phyloP scores from a whole-genome alignment of 2,888 invertebrate genomes.

The Didymodactylos carnosus region DNA sequence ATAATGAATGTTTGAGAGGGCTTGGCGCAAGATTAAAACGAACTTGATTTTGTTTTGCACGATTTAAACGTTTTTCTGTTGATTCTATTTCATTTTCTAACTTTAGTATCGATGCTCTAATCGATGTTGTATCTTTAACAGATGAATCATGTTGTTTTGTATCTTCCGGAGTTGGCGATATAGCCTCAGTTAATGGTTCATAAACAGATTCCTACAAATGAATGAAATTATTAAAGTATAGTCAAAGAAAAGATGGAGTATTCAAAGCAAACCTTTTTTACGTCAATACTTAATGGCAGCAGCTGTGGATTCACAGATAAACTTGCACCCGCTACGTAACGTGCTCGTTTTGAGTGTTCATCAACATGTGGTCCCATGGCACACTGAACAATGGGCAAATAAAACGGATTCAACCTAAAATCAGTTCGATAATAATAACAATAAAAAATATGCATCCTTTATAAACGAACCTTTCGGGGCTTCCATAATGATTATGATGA shows the following conservation, averaged over 20 bases:
- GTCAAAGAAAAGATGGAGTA: neutral
- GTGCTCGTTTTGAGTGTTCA: neutral
- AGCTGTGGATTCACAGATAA: too few relatives aligned
- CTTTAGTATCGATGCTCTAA: constrained; percentile 59
- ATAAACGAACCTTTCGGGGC: neutral
- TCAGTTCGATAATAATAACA: neutral
- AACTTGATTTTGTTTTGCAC: constrained; percentile 57
- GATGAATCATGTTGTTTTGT: constrained; percentile 22
- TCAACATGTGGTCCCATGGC: neutral
- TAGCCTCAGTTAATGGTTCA: constrained; percentile 69
- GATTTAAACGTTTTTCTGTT: constrained; percentile 60
- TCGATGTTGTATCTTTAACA: constrained; percentile 42
- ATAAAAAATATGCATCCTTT: neutral
- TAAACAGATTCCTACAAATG: constrained; percentile 34
- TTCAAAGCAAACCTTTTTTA: neutral
- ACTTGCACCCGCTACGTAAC: too few relatives aligned
- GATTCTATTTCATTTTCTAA: constrained; percentile 78
- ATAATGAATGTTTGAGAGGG: neutral
- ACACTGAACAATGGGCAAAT: neutral
- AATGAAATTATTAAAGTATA: neutral
- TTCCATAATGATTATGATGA: neutral
- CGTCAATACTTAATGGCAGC: neutral
- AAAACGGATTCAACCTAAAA: too few relatives aligned
- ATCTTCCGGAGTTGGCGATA: constrained; percentile 56
- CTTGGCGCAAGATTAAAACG: neutral